These are phyloP conservation scores for Lithophane ornitopus DNA, from an alignment of 2,888 invertebrate species.

Conservation along the genomic window DNA sequence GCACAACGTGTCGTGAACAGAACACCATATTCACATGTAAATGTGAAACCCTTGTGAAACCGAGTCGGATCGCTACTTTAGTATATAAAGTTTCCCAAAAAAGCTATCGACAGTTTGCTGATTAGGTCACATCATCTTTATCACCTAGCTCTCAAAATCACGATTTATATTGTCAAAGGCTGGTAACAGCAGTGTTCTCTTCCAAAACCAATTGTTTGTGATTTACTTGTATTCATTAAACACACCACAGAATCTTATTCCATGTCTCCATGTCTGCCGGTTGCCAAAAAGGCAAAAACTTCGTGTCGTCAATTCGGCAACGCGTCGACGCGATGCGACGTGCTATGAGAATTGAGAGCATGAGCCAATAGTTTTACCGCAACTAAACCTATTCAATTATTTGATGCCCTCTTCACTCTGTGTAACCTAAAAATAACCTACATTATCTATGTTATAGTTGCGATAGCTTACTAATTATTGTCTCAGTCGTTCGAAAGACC, in stretches of 20 bases:
- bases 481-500: not conserved
- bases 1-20: no score
- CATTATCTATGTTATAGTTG: not conserved
- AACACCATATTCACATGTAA: no score
- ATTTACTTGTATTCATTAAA: not conserved
- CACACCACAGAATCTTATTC: not conserved
- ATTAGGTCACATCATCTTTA: not conserved
- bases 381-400: not conserved
- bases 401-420: not conserved
- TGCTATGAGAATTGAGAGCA: not conserved
- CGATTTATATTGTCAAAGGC: not conserved
- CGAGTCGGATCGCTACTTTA: no score
- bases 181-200: not conserved
- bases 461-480: not conserved
- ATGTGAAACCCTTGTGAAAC: no score
- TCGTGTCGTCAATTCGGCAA: not conserved
- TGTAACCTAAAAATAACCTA: not conserved
- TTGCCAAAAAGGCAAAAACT: conserved; percentile 8
- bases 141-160: not conserved
- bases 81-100: not conserved
- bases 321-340: not conserved
- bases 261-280: not conserved
- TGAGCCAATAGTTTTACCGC: not conserved
- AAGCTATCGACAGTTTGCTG: not conserved
- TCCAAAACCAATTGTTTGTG: not conserved